These are phyloP conservation scores for Nesometra sesokonis DNA, from an alignment of 35 echinoderm and acorn worm species.

Conservation along the genomic window DNA sequence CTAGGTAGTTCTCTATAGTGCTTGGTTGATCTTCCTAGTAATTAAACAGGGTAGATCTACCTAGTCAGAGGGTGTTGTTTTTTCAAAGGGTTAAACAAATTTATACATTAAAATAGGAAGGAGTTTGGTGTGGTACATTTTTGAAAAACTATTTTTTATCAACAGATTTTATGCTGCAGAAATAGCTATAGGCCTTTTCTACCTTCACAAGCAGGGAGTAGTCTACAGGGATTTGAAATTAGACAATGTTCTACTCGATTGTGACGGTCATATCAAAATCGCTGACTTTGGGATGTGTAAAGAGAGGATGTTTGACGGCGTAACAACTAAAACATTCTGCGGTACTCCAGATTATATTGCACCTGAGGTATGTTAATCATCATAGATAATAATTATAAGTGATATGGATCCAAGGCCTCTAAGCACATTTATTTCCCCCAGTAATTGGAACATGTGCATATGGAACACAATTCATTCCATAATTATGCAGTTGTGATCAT, in stretches of 20 bases:
- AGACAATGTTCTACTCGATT: constrained; percentile 85
- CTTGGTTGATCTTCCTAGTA: no score
- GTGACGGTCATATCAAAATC: constrained; percentile 95
- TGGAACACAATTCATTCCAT: no score
- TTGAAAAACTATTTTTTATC: background rate
- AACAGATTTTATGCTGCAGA: constrained; percentile 87
- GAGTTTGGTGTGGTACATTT: no score
- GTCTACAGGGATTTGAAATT: constrained; percentile 90
- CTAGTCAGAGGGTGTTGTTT: no score
- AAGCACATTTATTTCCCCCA: no score
- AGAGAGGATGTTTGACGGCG: constrained; percentile 66
- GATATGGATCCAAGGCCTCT: background rate
- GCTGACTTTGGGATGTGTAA: constrained; percentile 99
- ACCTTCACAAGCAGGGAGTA: constrained; percentile 76
- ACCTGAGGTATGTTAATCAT: constrained; percentile 58
- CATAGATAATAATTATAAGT: background rate
- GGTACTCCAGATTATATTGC: constrained; percentile 98
- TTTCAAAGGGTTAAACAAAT: background rate
- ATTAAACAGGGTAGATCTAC: no score
- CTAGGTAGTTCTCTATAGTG: no score
- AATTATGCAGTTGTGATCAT: no score
- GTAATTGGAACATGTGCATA: background rate
- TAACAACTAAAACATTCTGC: constrained; percentile 90
- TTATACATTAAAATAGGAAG: background rate
- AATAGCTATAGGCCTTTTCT: constrained; percentile 88